A percentile compares a stretch with the other conserved stretches of the same genome.
Evolutionary conservation across 2,797 vertebrate genomes (phyloP).

Genomic region (Thalassophryne amazonica): DNA sequence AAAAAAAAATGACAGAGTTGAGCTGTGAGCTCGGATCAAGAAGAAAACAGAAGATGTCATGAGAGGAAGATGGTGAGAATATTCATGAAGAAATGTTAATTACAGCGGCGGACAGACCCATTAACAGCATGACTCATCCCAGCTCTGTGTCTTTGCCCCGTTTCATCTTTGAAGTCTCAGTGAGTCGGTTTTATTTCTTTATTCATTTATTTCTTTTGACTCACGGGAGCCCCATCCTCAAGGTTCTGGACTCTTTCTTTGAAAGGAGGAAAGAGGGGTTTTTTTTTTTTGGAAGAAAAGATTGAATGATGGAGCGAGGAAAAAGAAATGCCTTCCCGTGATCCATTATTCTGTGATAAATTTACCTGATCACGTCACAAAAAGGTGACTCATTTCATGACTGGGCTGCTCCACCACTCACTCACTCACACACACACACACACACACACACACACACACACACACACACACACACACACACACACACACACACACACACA

Average conservation of each 20-base stretch:
- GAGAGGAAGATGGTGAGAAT: slow-evolving; percentile 28
- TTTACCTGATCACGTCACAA: too few relatives aligned
- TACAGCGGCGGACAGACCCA: slow-evolving; percentile 58
- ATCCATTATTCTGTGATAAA: slow-evolving; percentile 40
- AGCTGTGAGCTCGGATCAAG: too few relatives aligned
- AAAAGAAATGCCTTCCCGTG: slow-evolving; percentile 5
- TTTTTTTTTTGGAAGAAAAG: slow-evolving; percentile 26
- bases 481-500: too few relatives aligned
- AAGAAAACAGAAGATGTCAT: too few relatives aligned
- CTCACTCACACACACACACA: too few relatives aligned
- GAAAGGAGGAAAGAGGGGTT: slow-evolving; percentile 29
- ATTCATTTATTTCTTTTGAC: slow-evolving; percentile 51
- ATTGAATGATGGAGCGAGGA: slow-evolving; percentile 9
- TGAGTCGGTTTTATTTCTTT: slow-evolving; percentile 57
- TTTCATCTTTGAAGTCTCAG: slow-evolving; percentile 55
- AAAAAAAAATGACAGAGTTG: background rate
- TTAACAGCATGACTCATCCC: slow-evolving; percentile 54
- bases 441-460: too few relatives aligned
- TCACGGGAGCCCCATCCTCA: slow-evolving; percentile 25
- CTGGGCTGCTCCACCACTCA: too few relatives aligned
- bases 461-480: too few relatives aligned
- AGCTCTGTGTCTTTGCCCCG: slow-evolving; percentile 17
- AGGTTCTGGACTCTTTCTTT: slow-evolving; percentile 65
- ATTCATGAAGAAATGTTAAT: slow-evolving; percentile 53
- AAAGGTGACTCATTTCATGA: too few relatives aligned